Base-by-base conservation (phyloP, 2,113 vertebrate species). In the Syngnathus floridae region DNA sequence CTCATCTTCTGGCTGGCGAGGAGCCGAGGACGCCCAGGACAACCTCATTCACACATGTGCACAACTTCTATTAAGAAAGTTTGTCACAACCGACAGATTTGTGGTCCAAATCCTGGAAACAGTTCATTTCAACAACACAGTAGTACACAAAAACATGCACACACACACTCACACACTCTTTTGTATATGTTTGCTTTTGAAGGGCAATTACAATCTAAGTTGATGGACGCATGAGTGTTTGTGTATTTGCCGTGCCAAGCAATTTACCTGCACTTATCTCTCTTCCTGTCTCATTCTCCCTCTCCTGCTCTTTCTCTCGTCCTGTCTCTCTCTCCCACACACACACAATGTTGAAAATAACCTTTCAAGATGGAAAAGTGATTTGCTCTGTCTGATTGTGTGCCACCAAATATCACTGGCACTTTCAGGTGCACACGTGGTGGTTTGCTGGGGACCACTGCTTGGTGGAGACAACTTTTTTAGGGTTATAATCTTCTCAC, bases 181-280 rank as follows among this genome's bases (percentile, higher is more conserved):
- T 26, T 65, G 74, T 67, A 79, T 80, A 76, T 73, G 72, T 62
- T 17, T 64, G 63, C 17, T 58, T 43, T 49, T 72, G 67, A 82
- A 84, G 70, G 76, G 52, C 77, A 73, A 64, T 80, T 72, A 79
- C 59, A 74, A 45, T 56, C 48, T 79, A 40, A 65, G 68, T 49
- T 72, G 64, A 77, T 73, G 62, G 66, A 67, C 38, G 38, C 49
- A 58, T 66, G 64, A 9, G 54, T 46, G 48, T 48, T 26, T 35
- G 36, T 45, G 68, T 37, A 37, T 62, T 49, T 79, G 72, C 66
- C 76, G 37, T 10, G 9, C 74, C 45, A 57, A 74, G 72, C 76
- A 74, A 75, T 86, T 80, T 83, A 83, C 66, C 80, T 70, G 74
- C 80, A 76, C 76, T 85, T 84, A 79, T 72, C 48, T 22, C 46